Evolutionary conservation across 1,140 invertebrate species (phyloP).

Genomic region (Telenomus remus): DNA sequence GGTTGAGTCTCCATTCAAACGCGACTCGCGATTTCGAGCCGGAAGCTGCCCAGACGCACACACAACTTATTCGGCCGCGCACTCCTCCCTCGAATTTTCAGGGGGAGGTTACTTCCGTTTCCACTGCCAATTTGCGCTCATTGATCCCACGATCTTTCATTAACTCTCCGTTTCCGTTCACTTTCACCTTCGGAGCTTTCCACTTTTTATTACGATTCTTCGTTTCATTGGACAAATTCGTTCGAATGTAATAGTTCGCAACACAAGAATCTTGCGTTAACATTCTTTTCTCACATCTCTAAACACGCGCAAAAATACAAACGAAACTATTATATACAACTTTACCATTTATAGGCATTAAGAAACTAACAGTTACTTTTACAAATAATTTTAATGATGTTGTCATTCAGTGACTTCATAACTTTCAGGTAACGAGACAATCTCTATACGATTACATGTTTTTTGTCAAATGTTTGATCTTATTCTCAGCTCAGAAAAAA

Average conservation of each 20-base stretch:
- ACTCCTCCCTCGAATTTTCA: neutral
- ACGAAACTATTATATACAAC: no score
- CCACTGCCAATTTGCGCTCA: constrained; percentile 14
- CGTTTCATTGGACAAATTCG: neutral
- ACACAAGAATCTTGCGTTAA: no score
- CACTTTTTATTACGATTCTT: neutral
- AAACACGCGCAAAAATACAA: no score
- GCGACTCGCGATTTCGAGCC: constrained; percentile 34
- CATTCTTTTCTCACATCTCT: no score
- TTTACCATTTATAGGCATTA: no score
- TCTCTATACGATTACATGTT: no score
- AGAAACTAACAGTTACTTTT: no score
- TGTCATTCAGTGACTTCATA: no score
- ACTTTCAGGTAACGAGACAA: no score
- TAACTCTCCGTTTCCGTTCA: constrained; percentile 33
- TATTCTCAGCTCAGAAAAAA: no score
- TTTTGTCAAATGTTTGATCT: no score
- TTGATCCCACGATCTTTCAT: constrained; percentile 27
- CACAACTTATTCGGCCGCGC: constrained; percentile 5
- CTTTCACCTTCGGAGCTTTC: constrained; percentile 5
- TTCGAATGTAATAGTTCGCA: neutral
- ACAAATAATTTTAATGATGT: neutral
- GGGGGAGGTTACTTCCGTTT: constrained; percentile 27
- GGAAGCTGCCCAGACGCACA: constrained; percentile 38
- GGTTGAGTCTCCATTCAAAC: constrained; percentile 21